Percentiles rank a stretch among this genome's conserved stretches.
Evolutionary conservation across 2,888 invertebrate genomes (phyloP).

Genomic region (Mayetiola destructor): DNA sequence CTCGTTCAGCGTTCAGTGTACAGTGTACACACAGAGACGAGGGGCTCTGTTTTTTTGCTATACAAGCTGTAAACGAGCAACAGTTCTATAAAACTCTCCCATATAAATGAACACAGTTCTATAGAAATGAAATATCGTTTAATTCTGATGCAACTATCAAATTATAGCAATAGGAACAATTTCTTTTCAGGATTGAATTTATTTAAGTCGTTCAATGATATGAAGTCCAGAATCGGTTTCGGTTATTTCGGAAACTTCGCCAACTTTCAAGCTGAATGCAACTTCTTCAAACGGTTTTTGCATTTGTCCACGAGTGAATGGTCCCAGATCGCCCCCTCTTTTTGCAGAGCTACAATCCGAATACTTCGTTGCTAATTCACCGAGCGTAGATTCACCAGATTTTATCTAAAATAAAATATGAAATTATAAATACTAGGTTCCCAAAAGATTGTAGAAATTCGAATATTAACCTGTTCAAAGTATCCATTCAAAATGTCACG

Average conservation of each 20-base stretch:
- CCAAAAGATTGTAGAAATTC: too few species aligned
- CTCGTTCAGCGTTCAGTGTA: too few species aligned
- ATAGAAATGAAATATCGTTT: too few species aligned
- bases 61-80: too few species aligned
- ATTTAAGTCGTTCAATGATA: constrained; percentile 84
- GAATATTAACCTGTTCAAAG: constrained; percentile 25
- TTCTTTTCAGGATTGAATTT: constrained; percentile 30
- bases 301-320: constrained; percentile 82
- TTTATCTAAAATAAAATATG: constrained; percentile 46
- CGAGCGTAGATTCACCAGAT: constrained; percentile 63
- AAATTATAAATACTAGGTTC: too few species aligned
- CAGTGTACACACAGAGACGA: too few species aligned
- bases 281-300: constrained; percentile 97
- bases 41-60: too few species aligned
- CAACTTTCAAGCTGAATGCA: constrained; percentile 81
- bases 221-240: constrained; percentile 95
- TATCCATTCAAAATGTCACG: constrained; percentile 62
- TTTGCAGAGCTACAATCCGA: constrained; percentile 98
- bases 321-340: constrained; percentile 86
- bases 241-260: constrained; percentile 81
- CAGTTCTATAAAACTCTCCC: too few species aligned
- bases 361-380: constrained; percentile 74
- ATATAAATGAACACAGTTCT: too few species aligned
- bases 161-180: too few species aligned
- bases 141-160: too few species aligned